These are phyloP conservation scores for Zoanthus sociatus DNA, from an alignment of 92 coral and sea anemone species.

Conservation along the genomic window DNA sequence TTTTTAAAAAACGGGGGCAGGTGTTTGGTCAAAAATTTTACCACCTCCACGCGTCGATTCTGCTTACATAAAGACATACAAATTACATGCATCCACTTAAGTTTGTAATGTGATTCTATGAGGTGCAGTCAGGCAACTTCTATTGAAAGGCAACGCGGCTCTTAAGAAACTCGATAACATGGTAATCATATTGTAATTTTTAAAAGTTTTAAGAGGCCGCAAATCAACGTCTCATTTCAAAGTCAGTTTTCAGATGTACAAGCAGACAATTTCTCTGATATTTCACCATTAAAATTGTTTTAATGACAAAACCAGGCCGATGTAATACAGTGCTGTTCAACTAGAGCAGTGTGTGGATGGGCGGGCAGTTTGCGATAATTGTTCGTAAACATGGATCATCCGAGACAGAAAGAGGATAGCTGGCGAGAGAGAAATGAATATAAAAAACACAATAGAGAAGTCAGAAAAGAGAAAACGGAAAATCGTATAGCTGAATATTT, in stretches of 20 bases:
- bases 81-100: slow-evolving; percentile 22
- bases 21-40: slow-evolving; percentile 11
- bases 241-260: background rate
- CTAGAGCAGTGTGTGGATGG: background rate
- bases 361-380: no score
- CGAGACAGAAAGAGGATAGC: no score
- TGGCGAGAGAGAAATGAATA: no score
- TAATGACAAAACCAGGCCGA: background rate
- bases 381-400: no score
- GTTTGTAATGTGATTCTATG: slow-evolving; percentile 15
- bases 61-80: slow-evolving; percentile 21
- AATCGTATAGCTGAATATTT: no score
- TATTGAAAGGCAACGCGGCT: background rate
- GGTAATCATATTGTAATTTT: background rate
- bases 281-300: background rate
- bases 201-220: background rate
- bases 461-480: no score
- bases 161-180: background rate
- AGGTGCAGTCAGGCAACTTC: background rate
- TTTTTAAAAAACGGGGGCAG: slow-evolving; percentile 1
- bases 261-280: background rate
- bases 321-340: background rate
- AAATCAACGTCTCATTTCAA: background rate
- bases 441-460: no score
- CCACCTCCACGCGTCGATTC: slow-evolving; percentile 30